Base-by-base conservation (phyloP, 2,888 invertebrate species). In the Drosophila birchii region DNA sequence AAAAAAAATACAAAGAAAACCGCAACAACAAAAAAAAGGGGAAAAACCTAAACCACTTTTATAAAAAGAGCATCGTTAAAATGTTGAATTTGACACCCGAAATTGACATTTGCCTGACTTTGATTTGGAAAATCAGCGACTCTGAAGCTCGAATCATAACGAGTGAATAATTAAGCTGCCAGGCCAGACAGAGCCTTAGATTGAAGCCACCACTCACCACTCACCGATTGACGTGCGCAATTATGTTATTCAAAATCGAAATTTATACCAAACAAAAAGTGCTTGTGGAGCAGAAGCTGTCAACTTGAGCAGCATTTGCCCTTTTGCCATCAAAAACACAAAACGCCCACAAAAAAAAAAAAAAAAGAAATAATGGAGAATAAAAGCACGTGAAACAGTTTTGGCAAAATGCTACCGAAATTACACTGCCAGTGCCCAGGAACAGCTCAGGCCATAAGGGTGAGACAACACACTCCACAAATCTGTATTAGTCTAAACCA, bases 101-200 rank as follows among this genome's bases (percentile, higher is more conserved):
- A 82, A 76, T 67, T 72, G 71, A 74, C 81, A 84, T 79, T 72
- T 76, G 61, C 45, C 47, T 69, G 71, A 70, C 69, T 69, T 77
- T 79, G 66, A 78, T 72, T 82, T 82, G 76, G 57, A 54, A 54
- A 69, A 38, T 43, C 53, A 55, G 55, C 60, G 49, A 47, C 63
- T 55, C 9, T 43, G n/a, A 44, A 34, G 39, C 49, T 34, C 41
- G 20, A 29, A 23, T 36, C 51, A 53, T 43, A 72, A 54, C 49
- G 44, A 77, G 68, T 67, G 70, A 69, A 73, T 62, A 86, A 88
- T 84, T 84, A 84, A 84, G 86, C 70, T 84, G 88, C 81, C 84
- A 77, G 57, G 57, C 49, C 26, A 55, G 26, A 63, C 44, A 64
- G 58, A 62, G 62, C 64, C 68, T 63, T 51, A 29, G 56, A 68